Evolutionary conservation across 2,113 vertebrate genomes (phyloP).

Genomic region (Panthera leo): DNA sequence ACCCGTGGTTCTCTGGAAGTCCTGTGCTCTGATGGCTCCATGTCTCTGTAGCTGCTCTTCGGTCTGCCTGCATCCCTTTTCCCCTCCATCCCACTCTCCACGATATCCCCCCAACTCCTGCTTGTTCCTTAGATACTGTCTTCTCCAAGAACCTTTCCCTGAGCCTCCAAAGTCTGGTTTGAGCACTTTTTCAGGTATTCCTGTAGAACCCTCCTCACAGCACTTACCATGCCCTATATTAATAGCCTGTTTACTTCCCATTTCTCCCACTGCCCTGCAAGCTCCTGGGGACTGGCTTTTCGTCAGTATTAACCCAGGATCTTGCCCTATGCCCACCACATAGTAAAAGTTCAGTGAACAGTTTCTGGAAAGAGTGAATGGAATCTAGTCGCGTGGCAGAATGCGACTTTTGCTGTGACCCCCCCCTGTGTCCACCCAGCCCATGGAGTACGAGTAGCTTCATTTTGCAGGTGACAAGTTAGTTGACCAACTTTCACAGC

Average conservation of each 20-base stretch:
- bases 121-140: not conserved
- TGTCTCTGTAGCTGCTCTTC: not conserved
- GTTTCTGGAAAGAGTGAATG: not conserved
- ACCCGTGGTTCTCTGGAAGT: not conserved
- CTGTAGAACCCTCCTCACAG: rapidly evolving
- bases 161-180: not conserved
- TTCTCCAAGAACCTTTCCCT: not conserved
- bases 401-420: not conserved
- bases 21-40: too few relatives aligned
- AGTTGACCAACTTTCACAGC: not conserved
- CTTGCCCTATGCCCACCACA: not conserved
- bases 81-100: rapidly evolving
- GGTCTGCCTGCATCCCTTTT: not conserved
- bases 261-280: not conserved
- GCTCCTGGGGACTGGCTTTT: not conserved
- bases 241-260: not conserved
- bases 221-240: not conserved
- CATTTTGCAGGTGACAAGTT: not conserved
- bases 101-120: not conserved
- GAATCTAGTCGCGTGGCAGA: not conserved
- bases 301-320: not conserved
- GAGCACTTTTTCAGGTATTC: not conserved
- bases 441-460: not conserved
- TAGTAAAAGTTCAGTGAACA: not conserved
- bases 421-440: not conserved